Evolutionary conservation across 2,888 invertebrate species (phyloP).

Genomic region (Eupithecia tripunctaria): DNA sequence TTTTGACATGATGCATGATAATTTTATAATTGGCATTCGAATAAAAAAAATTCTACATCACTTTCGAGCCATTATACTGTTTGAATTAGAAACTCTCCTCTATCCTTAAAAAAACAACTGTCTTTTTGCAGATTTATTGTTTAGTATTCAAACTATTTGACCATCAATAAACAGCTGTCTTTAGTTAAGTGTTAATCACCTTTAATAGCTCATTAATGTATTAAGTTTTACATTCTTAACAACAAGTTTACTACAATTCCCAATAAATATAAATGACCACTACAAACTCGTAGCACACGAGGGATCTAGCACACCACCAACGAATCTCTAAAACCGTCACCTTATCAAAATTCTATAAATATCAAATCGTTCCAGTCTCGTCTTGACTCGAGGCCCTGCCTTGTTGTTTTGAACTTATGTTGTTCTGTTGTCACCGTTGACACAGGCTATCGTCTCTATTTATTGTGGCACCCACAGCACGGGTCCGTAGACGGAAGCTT

Average conservation of each 20-base stretch:
- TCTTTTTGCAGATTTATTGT: not conserved
- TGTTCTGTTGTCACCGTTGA: conserved; percentile 73
- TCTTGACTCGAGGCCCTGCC: conserved; percentile 67
- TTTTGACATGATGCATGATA: not conserved
- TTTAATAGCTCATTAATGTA: not conserved
- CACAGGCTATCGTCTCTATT: conserved; percentile 80
- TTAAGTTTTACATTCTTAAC: not conserved
- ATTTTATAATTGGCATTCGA: not conserved
- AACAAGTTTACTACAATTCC: conserved; percentile 6
- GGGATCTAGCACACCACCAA: conserved; percentile 54
- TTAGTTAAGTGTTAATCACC: not conserved
- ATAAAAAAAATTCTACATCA: not conserved
- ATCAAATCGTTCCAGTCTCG: conserved; percentile 67
- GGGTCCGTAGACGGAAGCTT: conserved; percentile 72
- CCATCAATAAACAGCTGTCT: not conserved
- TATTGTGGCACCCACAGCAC: conserved; percentile 66
- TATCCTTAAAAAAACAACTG: not conserved
- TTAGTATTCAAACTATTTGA: not conserved
- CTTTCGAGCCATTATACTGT: not conserved
- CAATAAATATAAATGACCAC: conserved; percentile 39
- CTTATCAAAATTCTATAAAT: conserved; percentile 76
- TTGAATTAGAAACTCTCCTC: not conserved
- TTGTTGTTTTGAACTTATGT: conserved; percentile 81
- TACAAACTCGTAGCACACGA: conserved; percentile 2
- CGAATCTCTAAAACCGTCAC: conserved; percentile 68